These are phyloP conservation scores for Phainopepla nitens DNA, from an alignment of 2,113 vertebrate species.

Conservation along the genomic window DNA sequence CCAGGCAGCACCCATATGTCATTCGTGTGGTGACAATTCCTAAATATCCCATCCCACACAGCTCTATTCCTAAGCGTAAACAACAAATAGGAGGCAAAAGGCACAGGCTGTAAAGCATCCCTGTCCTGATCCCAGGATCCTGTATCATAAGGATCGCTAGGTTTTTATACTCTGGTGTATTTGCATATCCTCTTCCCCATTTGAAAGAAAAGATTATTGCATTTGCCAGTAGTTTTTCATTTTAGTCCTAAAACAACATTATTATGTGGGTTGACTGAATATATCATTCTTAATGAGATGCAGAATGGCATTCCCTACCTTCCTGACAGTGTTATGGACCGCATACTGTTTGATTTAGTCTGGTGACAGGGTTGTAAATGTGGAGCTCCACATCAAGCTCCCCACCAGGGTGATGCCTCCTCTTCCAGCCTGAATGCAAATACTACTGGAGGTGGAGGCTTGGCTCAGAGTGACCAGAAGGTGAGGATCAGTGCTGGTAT, in stretches of 20 bases:
- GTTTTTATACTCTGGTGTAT: background rate
- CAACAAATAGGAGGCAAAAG: conserved; percentile 39
- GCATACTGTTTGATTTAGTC: conserved; percentile 37
- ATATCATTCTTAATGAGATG: conserved; percentile 56
- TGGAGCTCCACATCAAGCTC: background rate
- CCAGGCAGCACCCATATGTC: conserved; percentile 54
- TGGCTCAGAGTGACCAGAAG: background rate
- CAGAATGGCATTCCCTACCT: conserved; percentile 1
- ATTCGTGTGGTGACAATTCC: conserved; percentile 38
- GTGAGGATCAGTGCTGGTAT: background rate
- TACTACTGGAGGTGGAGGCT: background rate
- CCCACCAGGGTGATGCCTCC: background rate
- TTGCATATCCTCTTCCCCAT: background rate
- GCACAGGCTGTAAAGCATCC: background rate
- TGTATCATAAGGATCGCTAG: background rate
- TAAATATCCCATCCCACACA: conserved; percentile 40
- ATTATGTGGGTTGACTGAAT: conserved; percentile 35
- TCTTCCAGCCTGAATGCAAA: conserved; percentile 27
- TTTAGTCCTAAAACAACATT: conserved; percentile 19
- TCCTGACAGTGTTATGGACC: conserved; percentile 53
- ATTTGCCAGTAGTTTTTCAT: background rate
- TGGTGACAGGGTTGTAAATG: conserved; percentile 43
- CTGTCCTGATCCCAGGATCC: background rate
- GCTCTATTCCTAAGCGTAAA: conserved; percentile 3
- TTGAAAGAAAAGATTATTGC: conserved; percentile 3